These are phyloP conservation scores for Halcyon smyrnensis DNA, from an alignment of 2,797 vertebrate species.

Conservation along the genomic window DNA sequence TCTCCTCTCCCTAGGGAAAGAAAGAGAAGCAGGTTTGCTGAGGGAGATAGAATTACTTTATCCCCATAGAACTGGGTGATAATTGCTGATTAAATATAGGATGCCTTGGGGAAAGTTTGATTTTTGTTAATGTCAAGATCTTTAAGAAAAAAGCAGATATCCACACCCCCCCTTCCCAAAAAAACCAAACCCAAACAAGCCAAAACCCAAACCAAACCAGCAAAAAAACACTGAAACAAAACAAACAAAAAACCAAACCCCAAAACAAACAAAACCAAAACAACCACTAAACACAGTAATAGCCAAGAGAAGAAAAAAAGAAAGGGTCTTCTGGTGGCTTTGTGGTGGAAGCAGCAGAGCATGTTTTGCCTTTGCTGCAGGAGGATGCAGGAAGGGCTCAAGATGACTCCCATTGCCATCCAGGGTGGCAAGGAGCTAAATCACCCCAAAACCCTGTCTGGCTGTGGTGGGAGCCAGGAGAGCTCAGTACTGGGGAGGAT, in stretches of 20 bases:
- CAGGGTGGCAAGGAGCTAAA: not conserved
- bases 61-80: not conserved
- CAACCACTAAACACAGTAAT: not conserved
- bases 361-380: not conserved
- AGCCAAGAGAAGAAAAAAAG: not conserved
- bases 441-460: not conserved
- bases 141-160: not conserved
- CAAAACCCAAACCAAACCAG: not conserved
- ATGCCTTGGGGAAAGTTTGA: not conserved
- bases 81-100: slow-evolving; percentile 7
- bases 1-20: not conserved
- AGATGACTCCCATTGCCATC: accelerated
- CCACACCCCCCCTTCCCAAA: too few relatives aligned
- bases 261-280: not conserved
- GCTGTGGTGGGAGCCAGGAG: not conserved
- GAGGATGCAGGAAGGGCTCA: not conserved
- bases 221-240: too few relatives aligned
- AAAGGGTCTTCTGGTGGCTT: too few relatives aligned
- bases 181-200: too few relatives aligned
- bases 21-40: not conserved
- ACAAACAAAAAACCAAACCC: too few relatives aligned
- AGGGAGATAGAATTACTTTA: slow-evolving; percentile 9
- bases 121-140: not conserved
- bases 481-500: not conserved
- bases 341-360: not conserved